Base-by-base conservation (phyloP, 2,888 invertebrate genomes). In the Mycalesis mineus region DNA sequence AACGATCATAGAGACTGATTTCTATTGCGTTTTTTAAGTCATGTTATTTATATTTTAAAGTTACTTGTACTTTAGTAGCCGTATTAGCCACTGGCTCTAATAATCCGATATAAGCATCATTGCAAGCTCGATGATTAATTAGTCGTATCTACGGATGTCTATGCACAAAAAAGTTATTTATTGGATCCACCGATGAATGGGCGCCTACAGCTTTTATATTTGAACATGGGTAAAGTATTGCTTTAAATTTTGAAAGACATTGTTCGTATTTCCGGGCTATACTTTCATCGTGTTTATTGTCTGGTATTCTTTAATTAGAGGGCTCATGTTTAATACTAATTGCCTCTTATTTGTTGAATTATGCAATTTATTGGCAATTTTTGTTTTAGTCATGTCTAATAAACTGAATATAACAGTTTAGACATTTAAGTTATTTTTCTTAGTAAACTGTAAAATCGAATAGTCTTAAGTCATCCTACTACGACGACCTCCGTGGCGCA, bases 21-120 rank as follows among this genome's bases (percentile, higher is more conserved):
- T 55, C 17, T 28, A 39, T 39, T 59, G 14, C 1, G 9, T 7
- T 7, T 29, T 52, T 37, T 49, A 9, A 36, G 45, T n/a, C n/a
- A n/a, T 14, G 45, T 22, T 48, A 29, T 39, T 39, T 57, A 47
- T 44, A 49, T 36, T 33, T 22, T 33, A 31, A 14, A 31, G 33
- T 51, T 58, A 58, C 49, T 29, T 33, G 45, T 61, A 51, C 56
- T 42, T 63, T 61, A 47, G 61, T 61, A 61, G 55, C 50, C 44
- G 67, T 72, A 72, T 74, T 68, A 69, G 67, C 70, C 72, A 71
- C 70, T 64, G 69, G 58, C 65, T 72, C 68, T 75, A 75, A 76
- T 80, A 80, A 78, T 78, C 74, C 72, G 74, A 73, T 75, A 73
- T 73, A 72, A 71, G 70, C 68, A 73, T 74, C 71, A 72, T 76